Evolutionary conservation across 1,140 invertebrate genomes (phyloP).

Genomic region (Drosophila mayri): DNA sequence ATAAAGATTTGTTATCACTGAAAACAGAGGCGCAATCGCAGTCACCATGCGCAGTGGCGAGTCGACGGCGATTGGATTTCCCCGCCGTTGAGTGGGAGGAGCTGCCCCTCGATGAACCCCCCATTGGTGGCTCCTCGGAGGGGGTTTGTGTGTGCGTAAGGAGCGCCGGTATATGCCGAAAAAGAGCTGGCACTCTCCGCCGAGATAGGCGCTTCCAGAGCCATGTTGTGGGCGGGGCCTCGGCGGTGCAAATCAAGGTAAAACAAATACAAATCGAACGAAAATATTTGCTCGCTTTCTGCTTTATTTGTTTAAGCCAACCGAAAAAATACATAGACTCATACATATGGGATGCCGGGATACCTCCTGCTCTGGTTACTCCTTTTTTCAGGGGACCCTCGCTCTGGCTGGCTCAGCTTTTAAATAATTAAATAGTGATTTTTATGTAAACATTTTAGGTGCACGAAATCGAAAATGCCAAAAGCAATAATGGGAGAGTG

Average conservation of each 20-base stretch:
- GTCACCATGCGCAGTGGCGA: slow-evolving; percentile 71
- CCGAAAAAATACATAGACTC: slow-evolving; percentile 34
- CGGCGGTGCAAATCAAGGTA: slow-evolving; percentile 73
- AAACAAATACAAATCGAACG: slow-evolving; percentile 80
- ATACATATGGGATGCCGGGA: slow-evolving; percentile 7
- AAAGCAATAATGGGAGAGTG: slow-evolving; percentile 23
- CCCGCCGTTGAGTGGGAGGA: slow-evolving; percentile 63
- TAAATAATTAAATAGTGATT: slow-evolving; percentile 80
- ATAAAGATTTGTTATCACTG: slow-evolving; percentile 84
- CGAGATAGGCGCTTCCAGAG: slow-evolving; percentile 40
- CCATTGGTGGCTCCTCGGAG: slow-evolving; percentile 47
- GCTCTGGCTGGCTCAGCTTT: slow-evolving; percentile 40
- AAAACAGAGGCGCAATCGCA: slow-evolving; percentile 82
- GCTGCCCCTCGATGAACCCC: slow-evolving; percentile 49
- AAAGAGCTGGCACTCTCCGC: slow-evolving; percentile 23
- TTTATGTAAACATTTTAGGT: slow-evolving; percentile 65
- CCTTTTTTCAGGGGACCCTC: slow-evolving; percentile 7
- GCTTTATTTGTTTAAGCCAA: slow-evolving; percentile 48
- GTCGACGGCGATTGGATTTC: slow-evolving; percentile 74
- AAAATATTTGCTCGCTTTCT: slow-evolving; percentile 73
- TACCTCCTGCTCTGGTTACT: slow-evolving; percentile 1
- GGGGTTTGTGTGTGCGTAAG: slow-evolving; percentile 37
- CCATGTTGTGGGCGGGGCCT: slow-evolving; percentile 70
- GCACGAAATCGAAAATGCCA: slow-evolving; percentile 9
- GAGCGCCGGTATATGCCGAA: slow-evolving; percentile 58